Evolutionary conservation across 2,888 invertebrate species (phyloP), one percentile per base, ranked within the genome.

Genomic region (Julus scanicus): DNA sequence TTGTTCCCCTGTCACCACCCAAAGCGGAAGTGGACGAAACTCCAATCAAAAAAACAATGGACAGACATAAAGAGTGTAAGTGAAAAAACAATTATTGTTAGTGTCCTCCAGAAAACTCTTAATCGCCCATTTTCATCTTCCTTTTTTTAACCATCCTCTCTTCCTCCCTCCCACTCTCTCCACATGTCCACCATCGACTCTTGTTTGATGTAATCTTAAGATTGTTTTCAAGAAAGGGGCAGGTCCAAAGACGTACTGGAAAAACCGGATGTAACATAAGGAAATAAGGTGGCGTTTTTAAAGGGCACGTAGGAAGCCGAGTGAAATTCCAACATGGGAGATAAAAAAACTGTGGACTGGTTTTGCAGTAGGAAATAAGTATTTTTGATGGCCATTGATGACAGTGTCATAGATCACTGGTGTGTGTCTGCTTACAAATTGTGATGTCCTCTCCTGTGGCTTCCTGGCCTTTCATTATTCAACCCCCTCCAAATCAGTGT

Each of bases 51-150:
- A 96, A 96, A 91, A 95, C 96, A 92, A 97, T 98, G 95, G 97
- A 98, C 93, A 97, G 97, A 93, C 98, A 98, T 93, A 98, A 98
- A 94, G 98, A 98, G 95, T 98, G 98, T 98, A 93, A 97, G 97
- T 95, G 44, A 44, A 44, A 83, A 13, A 29, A n/a, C n/a, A n/a
- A n/a, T n/a, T n/a, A n/a, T n/a, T n/a, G n/a, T n/a, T n/a, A n/a
- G n/a, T n/a, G n/a, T n/a, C n/a, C n/a, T n/a, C n/a, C n/a, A 71
- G 5, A 5, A 71, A 29, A 71, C 29, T n/a, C n/a, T n/a, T n/a
- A 9, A 83, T 37, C 83, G 37, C 83, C 20, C 83, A 83, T 11
- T 39, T 83, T 13, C 39, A 39, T 15, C 83, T 83, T 6, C 6
- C 44, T 83, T 39, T 5, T n/a, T 83, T 11, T 4, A 83, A 3